These are phyloP conservation scores for Pseudococcus viburni DNA, from an alignment of 2,888 invertebrate genomes.

Conservation along the genomic window DNA sequence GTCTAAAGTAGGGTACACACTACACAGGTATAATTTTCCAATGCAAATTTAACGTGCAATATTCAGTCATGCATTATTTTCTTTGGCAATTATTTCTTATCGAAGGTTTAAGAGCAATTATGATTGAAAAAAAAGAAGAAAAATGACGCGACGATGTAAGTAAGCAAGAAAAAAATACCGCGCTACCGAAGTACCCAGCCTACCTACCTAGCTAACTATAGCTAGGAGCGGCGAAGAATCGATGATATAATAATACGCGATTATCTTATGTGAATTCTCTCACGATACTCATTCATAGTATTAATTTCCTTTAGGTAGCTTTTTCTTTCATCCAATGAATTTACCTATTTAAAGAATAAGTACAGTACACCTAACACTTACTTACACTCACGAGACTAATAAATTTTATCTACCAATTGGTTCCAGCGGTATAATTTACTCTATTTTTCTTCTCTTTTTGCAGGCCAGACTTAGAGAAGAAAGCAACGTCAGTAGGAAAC, in stretches of 20 bases:
- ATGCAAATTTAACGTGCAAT: background rate
- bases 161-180: slow-evolving; percentile 2
- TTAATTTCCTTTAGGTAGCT: slow-evolving; percentile 38
- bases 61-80: slow-evolving; percentile 24
- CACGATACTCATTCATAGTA: slow-evolving; percentile 55
- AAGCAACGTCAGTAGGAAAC: slow-evolving; percentile 32
- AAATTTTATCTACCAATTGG: slow-evolving; percentile 49
- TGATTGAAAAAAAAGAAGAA: background rate
- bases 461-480: slow-evolving; percentile 42
- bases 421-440: slow-evolving; percentile 33
- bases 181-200: slow-evolving; percentile 15
- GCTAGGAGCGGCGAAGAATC: slow-evolving; percentile 1
- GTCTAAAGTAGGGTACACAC: background rate
- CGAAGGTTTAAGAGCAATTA: slow-evolving; percentile 38
- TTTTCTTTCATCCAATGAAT: slow-evolving; percentile 40
- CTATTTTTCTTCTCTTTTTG: background rate
- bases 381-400: slow-evolving; percentile 28
- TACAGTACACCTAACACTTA: slow-evolving; percentile 15
- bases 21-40: background rate
- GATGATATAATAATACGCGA: slow-evolving; percentile 58
- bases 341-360: slow-evolving; percentile 34
- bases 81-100: background rate
- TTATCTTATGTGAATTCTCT: slow-evolving; percentile 58
- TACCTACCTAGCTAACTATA: background rate
- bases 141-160: slow-evolving; percentile 4